Evolutionary conservation across 2,113 vertebrate species (phyloP).

Genomic region (Hippocampus comes): DNA sequence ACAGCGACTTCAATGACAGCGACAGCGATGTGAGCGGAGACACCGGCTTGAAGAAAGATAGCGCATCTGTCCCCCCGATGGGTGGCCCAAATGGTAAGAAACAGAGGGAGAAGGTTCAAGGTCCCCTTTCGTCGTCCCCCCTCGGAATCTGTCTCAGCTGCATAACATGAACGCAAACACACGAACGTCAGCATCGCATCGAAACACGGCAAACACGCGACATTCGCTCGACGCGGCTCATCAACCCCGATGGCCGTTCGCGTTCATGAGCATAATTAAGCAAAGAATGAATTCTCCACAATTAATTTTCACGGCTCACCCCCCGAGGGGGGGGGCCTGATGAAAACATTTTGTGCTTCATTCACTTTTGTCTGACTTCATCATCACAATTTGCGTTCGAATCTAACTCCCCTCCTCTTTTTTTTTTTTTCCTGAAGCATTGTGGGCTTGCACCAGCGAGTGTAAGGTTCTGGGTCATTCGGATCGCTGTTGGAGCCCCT

Average conservation of each 20-base stretch:
- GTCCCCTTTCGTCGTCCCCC: neutral
- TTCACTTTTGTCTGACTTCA: no score
- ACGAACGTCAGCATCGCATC: neutral
- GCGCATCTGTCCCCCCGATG: conserved; percentile 66
- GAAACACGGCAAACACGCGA: neutral
- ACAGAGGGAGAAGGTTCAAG: neutral
- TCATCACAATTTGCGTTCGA: no score
- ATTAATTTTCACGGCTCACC: neutral
- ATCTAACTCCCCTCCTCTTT: neutral
- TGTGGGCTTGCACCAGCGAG: conserved; percentile 95
- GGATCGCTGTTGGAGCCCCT: conserved; percentile 95
- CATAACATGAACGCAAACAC: no score
- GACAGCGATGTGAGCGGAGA: conserved; percentile 94
- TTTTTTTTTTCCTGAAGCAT: conserved; percentile 62
- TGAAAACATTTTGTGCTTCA: no score
- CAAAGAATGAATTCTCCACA: neutral
- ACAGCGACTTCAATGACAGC: conserved; percentile 97
- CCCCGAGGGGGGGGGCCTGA: no score
- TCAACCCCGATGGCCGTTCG: neutral
- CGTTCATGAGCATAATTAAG: neutral
- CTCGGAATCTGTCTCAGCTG: neutral
- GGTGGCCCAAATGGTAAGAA: conserved; percentile 86
- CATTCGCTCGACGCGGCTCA: neutral
- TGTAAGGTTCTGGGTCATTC: conserved; percentile 97
- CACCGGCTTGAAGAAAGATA: conserved; percentile 84